These are phyloP conservation scores for Azorinus chamasolen DNA, from an alignment of 2,888 invertebrate species.

Conservation along the genomic window DNA sequence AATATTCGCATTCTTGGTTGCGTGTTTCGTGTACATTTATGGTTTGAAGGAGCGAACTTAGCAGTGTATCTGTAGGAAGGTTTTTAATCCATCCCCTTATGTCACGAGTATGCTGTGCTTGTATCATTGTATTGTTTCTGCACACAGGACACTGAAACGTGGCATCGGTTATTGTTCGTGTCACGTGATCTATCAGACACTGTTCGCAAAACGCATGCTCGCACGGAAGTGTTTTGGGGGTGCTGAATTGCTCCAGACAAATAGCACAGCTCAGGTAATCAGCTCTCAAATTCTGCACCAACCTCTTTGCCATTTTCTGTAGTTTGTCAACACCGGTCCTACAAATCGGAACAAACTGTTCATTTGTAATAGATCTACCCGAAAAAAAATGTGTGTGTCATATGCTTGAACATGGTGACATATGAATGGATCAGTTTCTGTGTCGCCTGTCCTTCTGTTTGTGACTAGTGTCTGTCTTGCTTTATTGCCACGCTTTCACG, in stretches of 20 bases:
- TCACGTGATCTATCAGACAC: constrained; percentile 40
- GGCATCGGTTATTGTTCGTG: constrained; percentile 2
- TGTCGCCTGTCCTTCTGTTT: too few species aligned
- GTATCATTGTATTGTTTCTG: constrained; percentile 6
- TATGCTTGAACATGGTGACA: too few species aligned
- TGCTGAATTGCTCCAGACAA: constrained; percentile 42
- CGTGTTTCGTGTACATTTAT: constrained; percentile 23
- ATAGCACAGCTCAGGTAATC: constrained; percentile 54
- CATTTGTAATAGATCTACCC: too few species aligned
- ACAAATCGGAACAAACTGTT: too few species aligned
- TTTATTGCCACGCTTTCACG: too few species aligned
- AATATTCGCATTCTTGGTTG: too few species aligned
- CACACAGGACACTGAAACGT: constrained; percentile 40
- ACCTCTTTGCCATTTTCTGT: constrained; percentile 19
- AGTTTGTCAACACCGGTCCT: too few species aligned
- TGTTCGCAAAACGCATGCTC: constrained; percentile 46
- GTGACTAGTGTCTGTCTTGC: too few species aligned
- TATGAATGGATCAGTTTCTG: too few species aligned
- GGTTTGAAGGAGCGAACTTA: constrained; percentile 38
- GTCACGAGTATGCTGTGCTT: constrained; percentile 11
- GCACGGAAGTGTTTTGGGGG: constrained; percentile 46
- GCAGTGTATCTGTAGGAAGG: constrained; percentile 38
- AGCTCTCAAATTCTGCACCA: constrained; percentile 36
- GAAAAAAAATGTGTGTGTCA: too few species aligned
- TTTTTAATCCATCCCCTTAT: constrained; percentile 27